Base-by-base conservation (phyloP, 2,113 vertebrate species). In the Rhombomys opimus region DNA sequence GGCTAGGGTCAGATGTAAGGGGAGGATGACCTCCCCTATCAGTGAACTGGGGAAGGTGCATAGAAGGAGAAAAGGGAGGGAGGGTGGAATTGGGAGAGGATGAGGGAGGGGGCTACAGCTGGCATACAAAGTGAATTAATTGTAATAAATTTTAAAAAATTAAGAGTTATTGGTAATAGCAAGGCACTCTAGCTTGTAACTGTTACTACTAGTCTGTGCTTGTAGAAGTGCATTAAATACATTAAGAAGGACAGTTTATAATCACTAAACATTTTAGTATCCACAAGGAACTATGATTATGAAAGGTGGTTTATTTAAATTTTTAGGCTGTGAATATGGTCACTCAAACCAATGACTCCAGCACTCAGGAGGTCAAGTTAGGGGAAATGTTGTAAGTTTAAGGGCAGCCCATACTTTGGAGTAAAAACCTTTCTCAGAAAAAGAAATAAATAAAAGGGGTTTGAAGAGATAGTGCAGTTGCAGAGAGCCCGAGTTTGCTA, bases 261-360 rank as follows among this genome's bases (percentile, higher is more conserved):
- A 84, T 38, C n/a, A 50, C 54, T 85, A 84, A 87, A 54, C 68
- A 35, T 95, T 77, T 95, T 80, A 93, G 20, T 90, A 27, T 32
- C 30, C 84, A 27, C 8, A 72, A 84, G 63, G 61, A 91, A 84
- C 93, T 68, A 41, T 85, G 78, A 86, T 81, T 77, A 22, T 87
- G 27, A 90, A 87, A 61, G 46, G 70, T 95, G 32, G 57, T 86
- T 95, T 73, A 75, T 93, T 84, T 93, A 73, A 93, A 80, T 57
- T 96, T 91, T 95, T 84, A 84, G 22, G 80, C 54, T 61, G 20
- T 35, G 57, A 54, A 82, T 59, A 59, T 59, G 52, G 35, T 14
- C 78, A 81, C 80, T 82, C 35, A 35, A n/a, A n/a, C 35, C 54
- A 59, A 7, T 59, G 54, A 57, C 54, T 4, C 11, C 32, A 59